Conservation (phyloP, 2,113 vertebrate genomes). For the Myrmophylax atrothorax region DNA sequence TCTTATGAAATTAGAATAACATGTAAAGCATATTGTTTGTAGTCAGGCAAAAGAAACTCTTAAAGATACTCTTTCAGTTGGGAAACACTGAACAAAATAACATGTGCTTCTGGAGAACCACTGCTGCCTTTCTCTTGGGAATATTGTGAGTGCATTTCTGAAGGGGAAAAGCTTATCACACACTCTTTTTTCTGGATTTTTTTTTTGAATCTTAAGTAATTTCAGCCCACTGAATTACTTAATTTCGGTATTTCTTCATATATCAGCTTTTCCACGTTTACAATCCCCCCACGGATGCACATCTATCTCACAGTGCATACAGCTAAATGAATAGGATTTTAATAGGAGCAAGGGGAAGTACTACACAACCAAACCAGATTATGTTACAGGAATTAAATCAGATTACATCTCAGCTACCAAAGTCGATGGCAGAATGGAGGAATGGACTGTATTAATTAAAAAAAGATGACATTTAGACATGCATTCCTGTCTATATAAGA, state of each 20-base stretch:
- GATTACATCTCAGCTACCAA: conserved; percentile 63
- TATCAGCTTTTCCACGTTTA: conserved; percentile 46
- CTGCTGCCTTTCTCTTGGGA: neutral
- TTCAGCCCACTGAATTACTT: neutral
- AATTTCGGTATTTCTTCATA: neutral
- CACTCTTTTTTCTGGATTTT: neutral
- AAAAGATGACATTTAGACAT: neutral
- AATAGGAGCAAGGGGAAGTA: conserved; percentile 73
- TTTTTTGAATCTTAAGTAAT: neutral
- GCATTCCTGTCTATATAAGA: neutral
- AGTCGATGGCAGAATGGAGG: conserved; percentile 30
- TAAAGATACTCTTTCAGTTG: neutral
- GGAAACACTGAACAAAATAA: neutral
- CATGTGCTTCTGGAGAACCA: neutral
- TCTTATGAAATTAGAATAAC: neutral
- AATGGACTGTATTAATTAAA: conserved; percentile 48
- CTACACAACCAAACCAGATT: conserved; percentile 70
- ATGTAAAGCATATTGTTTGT: neutral
- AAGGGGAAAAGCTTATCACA: neutral
- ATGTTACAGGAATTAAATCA: conserved; percentile 71
- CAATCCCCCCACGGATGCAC: conserved; percentile 8
- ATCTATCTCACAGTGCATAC: conserved; percentile 54
- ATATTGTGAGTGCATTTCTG: neutral
- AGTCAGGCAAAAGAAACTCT: neutral
- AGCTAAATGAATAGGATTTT: conserved; percentile 77